These are phyloP conservation scores for Esox masquinongy DNA, from an alignment of 2,797 vertebrate genomes.

Conservation along the genomic window DNA sequence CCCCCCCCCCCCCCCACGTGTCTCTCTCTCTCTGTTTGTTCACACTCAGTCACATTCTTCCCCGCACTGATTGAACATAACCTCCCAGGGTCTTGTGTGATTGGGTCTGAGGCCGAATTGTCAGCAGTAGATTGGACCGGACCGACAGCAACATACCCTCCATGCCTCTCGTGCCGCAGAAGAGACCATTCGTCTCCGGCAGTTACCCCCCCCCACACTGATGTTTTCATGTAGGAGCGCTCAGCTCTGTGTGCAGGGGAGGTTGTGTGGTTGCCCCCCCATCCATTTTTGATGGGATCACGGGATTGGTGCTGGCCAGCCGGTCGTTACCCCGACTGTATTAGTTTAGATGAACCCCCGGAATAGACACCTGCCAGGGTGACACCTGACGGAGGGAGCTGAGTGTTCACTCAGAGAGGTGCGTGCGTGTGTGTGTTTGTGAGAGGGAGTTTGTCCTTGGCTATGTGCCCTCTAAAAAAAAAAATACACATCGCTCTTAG, in stretches of 20 bases:
- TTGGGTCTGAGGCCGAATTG: constrained; percentile 16
- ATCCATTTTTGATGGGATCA: constrained; percentile 62
- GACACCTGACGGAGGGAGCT: constrained; percentile 40
- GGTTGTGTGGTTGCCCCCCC: constrained; percentile 53
- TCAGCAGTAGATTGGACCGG: constrained; percentile 28
- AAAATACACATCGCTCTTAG: neutral
- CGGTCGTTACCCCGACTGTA: constrained; percentile 65
- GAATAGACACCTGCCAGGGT: constrained; percentile 50
- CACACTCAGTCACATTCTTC: neutral
- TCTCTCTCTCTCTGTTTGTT: neutral
- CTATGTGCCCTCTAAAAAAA: neutral
- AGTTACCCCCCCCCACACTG: constrained; percentile 58
- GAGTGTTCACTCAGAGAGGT: constrained; percentile 11
- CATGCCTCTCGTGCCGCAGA: constrained; percentile 36
- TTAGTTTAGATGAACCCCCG: constrained; percentile 50
- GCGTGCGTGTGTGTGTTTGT: neutral
- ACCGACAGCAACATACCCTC: constrained; percentile 23
- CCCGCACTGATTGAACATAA: constrained; percentile 12
- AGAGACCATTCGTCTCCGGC: constrained; percentile 55
- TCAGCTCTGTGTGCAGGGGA: constrained; percentile 50
- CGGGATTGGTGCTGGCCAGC: constrained; percentile 62
- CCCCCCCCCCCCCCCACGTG: constrained; percentile 24
- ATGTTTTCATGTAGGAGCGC: constrained; percentile 58
- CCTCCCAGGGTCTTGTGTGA: neutral
- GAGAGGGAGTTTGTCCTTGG: neutral